Evolutionary conservation across 2,888 invertebrate species (phyloP).

Genomic region (Drosophila nr. fundita): DNA sequence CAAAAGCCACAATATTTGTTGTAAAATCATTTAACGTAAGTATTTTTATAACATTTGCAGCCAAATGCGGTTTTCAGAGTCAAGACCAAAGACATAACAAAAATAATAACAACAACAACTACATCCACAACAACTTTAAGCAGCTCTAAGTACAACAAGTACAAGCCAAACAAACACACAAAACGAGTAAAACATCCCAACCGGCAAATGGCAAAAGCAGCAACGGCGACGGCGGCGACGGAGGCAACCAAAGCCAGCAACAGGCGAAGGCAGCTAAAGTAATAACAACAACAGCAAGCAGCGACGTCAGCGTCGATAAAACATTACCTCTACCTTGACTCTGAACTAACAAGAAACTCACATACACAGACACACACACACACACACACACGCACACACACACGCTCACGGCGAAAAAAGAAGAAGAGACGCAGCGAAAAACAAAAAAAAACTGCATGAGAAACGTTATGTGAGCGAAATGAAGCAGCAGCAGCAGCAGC

Average conservation of each 20-base stretch:
- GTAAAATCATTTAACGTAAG: slow-evolving; percentile 20
- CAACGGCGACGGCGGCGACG: slow-evolving; percentile 20
- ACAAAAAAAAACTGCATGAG: slow-evolving; percentile 75
- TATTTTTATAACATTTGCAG: slow-evolving; percentile 36
- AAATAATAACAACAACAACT: slow-evolving; percentile 42
- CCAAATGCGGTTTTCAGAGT: slow-evolving; percentile 67
- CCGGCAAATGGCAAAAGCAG: slow-evolving; percentile 79
- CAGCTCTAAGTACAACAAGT: slow-evolving; percentile 72
- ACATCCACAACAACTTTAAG: slow-evolving; percentile 44
- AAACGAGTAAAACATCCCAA: slow-evolving; percentile 68
- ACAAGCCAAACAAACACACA: slow-evolving; percentile 55
- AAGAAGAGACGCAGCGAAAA: slow-evolving; percentile 22
- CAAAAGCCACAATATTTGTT: slow-evolving; percentile 8
- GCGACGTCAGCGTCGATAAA: slow-evolving; percentile 52
- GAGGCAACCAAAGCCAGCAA: slow-evolving; percentile 40
- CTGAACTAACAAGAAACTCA: slow-evolving; percentile 77
- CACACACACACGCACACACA: slow-evolving; percentile 11
- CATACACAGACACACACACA: slow-evolving; percentile 33
- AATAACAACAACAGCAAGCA: slow-evolving; percentile 29
- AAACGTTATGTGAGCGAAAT: slow-evolving; percentile 82
- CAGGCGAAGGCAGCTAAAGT: slow-evolving; percentile 51
- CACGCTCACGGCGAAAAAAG: slow-evolving; percentile 14
- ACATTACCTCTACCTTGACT: slow-evolving; percentile 85
- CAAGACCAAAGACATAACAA: slow-evolving; percentile 69
- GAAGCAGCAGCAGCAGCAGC: slow-evolving; percentile 42